Evolutionary conservation across 1,140 invertebrate genomes (phyloP).

Genomic region (Mizuhopecten yessoensis): DNA sequence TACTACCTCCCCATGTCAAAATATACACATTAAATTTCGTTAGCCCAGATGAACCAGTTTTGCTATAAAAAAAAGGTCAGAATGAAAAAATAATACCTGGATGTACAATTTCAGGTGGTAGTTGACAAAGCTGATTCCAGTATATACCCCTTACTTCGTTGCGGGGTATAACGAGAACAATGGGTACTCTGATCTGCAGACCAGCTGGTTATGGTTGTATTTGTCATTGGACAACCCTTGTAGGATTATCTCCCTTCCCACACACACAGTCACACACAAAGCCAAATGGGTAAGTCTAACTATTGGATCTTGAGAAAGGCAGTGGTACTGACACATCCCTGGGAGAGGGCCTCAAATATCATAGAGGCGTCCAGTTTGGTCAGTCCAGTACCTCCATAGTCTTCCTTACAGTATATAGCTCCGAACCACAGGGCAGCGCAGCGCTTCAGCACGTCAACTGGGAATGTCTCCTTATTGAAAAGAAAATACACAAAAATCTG

Average conservation of each 20-base stretch:
- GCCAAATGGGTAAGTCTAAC: conserved; percentile 76
- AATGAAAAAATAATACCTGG: too few species aligned
- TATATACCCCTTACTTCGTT: too few species aligned
- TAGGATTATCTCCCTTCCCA: background rate
- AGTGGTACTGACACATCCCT: conserved; percentile 87
- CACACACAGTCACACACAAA: background rate
- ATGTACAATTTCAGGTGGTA: too few species aligned
- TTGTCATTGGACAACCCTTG: background rate
- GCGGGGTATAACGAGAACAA: too few species aligned
- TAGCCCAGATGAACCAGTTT: too few species aligned
- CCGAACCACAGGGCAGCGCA: conserved; percentile 87
- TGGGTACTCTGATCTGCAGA: too few species aligned
- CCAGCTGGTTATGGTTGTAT: background rate
- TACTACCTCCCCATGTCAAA: too few species aligned
- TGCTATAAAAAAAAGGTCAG: too few species aligned
- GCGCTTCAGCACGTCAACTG: conserved; percentile 82
- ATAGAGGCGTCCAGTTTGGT: conserved; percentile 86
- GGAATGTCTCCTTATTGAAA: conserved; percentile 83
- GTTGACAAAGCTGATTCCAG: too few species aligned
- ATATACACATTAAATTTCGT: too few species aligned
- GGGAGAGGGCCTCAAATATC: conserved; percentile 87
- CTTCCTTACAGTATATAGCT: conserved; percentile 86
- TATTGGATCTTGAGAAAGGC: conserved; percentile 88
- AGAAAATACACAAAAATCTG: background rate
- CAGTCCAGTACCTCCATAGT: conserved; percentile 86